Base-by-base conservation (phyloP, 2,113 vertebrate genomes). In the Zosterops borbonicus region DNA sequence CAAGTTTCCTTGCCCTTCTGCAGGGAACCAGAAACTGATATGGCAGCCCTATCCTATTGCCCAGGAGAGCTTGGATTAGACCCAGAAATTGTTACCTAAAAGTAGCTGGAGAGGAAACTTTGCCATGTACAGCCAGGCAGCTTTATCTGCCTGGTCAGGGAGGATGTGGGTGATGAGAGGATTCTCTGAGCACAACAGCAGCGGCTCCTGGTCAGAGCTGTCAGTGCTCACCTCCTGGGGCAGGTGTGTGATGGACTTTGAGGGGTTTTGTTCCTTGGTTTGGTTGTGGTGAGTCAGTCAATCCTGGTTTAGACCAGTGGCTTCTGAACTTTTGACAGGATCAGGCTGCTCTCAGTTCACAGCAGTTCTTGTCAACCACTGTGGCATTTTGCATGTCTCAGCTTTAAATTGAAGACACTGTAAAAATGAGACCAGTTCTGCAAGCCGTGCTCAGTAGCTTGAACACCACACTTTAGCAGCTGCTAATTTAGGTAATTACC, bases 391-490 rank as follows among this genome's bases (percentile, higher is more conserved):
- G 7, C 23, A 2, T 63, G 67, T 59, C 29, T 86, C 50, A 49
- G 84, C 35, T 67, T 55, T 62, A 73, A 50, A 52, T 4, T 62
- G 75, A 88, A 87, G 69, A 39, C 78, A 31, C 37, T 29, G 53
- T 89, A 25, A 73, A 79, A 92, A 82, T 9, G 21, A 58, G 55
- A 90, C 91, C 83, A 81, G 94, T 93, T 93, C 56, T 81, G 60
- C 83, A 31, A 93, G 79, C 59, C 6, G 0, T 5, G 10, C 64
- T 80, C 46, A 12, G 4, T 16, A 67, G 68, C 39, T 89, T 55
- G 82, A 85, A 6, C 55, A 37, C 35, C 11, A 29, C 64, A 29
- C 55, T 87, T 74, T 4, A 53, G 53, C 62, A 67, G 27, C 64
- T 86, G 76, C 42, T 78, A 77, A 71, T 91, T 86, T 70, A 20